Percentiles rank a stretch among this genome's conserved stretches.
Evolutionary conservation across 1,140 invertebrate genomes (phyloP).

Genomic region (Odontomachus brunneus): DNA sequence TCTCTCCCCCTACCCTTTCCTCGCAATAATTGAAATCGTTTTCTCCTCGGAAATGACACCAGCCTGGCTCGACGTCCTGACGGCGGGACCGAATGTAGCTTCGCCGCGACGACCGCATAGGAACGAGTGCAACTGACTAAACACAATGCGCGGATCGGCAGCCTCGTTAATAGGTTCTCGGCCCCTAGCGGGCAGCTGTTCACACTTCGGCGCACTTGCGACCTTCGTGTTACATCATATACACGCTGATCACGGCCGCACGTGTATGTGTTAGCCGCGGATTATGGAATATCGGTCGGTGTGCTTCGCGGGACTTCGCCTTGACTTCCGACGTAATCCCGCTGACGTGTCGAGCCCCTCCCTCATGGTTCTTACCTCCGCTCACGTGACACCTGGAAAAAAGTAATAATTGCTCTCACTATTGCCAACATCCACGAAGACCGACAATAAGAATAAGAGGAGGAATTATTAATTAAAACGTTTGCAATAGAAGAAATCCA

Average conservation of each 20-base stretch:
- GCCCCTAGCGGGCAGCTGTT: slow-evolving; percentile 69
- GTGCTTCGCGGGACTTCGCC: not conserved
- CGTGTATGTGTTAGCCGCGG: not conserved
- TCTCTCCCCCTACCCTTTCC: no score
- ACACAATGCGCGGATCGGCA: slow-evolving; percentile 47
- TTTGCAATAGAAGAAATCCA: no score
- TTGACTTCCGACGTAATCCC: not conserved
- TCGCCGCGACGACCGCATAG: slow-evolving; percentile 2
- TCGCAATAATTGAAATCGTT: slow-evolving; percentile 26
- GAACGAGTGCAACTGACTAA: slow-evolving; percentile 70
- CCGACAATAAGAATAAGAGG: no score
- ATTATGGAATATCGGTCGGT: not conserved
- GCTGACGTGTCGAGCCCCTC: not conserved
- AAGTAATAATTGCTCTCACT: no score
- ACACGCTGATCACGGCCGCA: not conserved
- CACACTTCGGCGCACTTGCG: slow-evolving; percentile 74
- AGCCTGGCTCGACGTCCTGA: not conserved
- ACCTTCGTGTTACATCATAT: slow-evolving; percentile 62
- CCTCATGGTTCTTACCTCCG: not conserved
- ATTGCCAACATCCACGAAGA: no score
- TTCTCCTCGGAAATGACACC: not conserved
- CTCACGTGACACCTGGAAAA: no score
- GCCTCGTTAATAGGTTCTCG: slow-evolving; percentile 69
- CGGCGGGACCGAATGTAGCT: slow-evolving; percentile 9
- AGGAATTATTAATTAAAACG: no score